Evolutionary conservation across 1,140 invertebrate species (phyloP).

Genomic region (Heliconius melpomene): DNA sequence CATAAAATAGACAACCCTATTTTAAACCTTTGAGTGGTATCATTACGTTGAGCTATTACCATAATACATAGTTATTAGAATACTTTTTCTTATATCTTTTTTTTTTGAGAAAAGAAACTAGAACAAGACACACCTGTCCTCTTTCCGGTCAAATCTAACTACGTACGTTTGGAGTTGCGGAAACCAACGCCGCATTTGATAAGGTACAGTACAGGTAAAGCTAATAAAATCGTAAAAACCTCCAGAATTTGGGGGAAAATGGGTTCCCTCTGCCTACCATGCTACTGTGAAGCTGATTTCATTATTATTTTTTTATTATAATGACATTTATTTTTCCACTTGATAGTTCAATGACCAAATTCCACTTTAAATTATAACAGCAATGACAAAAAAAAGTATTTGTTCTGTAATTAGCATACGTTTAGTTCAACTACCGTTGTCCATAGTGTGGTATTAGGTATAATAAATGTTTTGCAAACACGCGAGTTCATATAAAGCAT

Average conservation of each 20-base stretch:
- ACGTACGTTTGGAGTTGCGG: no score
- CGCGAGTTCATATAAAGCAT: slow-evolving; percentile 11
- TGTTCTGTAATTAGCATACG: not conserved
- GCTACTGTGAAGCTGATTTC: no score
- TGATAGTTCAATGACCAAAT: not conserved
- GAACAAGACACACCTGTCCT: no score
- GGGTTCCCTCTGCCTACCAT: no score
- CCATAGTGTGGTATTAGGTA: not conserved
- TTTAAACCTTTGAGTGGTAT: not conserved
- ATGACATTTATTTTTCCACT: not conserved
- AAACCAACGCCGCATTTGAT: no score
- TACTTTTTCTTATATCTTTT: no score
- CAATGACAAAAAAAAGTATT: not conserved
- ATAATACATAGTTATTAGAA: not conserved
- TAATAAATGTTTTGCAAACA: slow-evolving; percentile 32
- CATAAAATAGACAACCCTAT: not conserved
- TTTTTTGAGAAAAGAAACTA: no score
- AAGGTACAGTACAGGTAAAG: no score
- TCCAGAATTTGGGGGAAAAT: no score
- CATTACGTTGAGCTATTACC: not conserved
- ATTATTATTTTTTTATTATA: no score
- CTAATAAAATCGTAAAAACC: no score
- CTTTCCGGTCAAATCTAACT: no score
- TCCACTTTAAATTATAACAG: not conserved
- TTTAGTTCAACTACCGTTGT: slow-evolving; percentile 9